Conservation (phyloP, 2,113 vertebrate species). For the human region GRCh38 chr18:69016501-69017000, state of each 20-base stretch:
- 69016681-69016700: background rate
- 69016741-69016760: background rate
- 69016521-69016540: background rate
- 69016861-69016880: background rate
- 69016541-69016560: background rate
- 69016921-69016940: background rate
- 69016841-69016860: background rate
- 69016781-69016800: background rate
- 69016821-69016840: background rate
- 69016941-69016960: background rate
- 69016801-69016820: background rate
- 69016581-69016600: background rate
- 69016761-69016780: background rate
- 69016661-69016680: background rate
- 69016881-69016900: background rate
- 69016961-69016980: background rate
- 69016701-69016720: background rate
- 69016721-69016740: background rate
- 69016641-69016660: background rate
- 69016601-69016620: background rate
- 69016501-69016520: background rate
- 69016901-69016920: background rate
- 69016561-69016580: background rate
- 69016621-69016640: background rate
- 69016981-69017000: background rate